Percentiles rank a stretch among this genome's conserved stretches.
phyloP scores from a whole-genome alignment of 2,113 vertebrate genomes.

The Penelope pileata region DNA sequence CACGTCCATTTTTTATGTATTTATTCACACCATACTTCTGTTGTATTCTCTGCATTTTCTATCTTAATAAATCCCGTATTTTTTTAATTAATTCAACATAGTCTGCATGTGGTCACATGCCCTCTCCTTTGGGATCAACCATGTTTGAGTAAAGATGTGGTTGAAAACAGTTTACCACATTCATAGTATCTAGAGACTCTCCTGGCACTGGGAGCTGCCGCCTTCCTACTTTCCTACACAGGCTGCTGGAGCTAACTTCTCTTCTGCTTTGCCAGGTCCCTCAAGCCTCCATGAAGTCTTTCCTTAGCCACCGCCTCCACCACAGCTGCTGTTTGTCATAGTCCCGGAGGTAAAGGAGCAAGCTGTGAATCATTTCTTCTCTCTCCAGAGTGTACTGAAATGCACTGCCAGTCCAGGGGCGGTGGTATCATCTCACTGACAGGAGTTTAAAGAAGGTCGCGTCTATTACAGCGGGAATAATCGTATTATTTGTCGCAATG shows the following conservation, averaged over 20 bases:
- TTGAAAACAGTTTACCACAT: not conserved
- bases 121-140: not conserved
- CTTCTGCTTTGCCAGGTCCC: not conserved
- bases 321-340: not conserved
- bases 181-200: not conserved
- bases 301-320: not conserved
- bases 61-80: not conserved
- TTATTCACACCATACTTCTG: not conserved
- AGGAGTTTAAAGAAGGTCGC: not conserved
- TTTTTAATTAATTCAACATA: not conserved
- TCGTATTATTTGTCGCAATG: not conserved
- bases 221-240: not conserved
- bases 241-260: not conserved
- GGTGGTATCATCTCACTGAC: not conserved
- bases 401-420: not conserved
- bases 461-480: not conserved
- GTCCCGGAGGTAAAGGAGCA: not conserved
- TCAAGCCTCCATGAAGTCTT: not conserved
- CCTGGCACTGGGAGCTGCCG: not conserved
- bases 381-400: not conserved
- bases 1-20: not conserved
- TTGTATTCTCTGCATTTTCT: not conserved
- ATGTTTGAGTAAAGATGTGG: not conserved
- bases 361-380: not conserved
- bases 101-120: not conserved